These are phyloP conservation scores for Leucania comma DNA, from an alignment of 2,888 invertebrate species.

Conservation along the genomic window DNA sequence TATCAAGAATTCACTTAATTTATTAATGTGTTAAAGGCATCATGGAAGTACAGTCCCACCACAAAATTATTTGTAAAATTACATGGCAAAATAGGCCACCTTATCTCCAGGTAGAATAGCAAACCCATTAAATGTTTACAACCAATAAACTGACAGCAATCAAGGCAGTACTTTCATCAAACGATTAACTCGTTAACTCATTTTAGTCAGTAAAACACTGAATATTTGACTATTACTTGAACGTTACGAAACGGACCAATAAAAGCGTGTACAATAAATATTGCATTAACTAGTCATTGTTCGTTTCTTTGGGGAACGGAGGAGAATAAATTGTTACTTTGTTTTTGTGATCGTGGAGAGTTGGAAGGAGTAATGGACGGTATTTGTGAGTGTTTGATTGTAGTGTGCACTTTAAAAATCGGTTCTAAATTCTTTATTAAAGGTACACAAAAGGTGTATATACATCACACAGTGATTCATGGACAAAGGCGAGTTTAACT, in stretches of 20 bases:
- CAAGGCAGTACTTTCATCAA: constrained; percentile 52
- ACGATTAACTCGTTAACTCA: constrained; percentile 52
- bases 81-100: constrained; percentile 15
- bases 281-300: constrained; percentile 45
- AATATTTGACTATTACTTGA: constrained; percentile 54
- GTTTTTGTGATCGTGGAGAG: constrained; percentile 26
- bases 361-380: not conserved
- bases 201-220: constrained; percentile 46
- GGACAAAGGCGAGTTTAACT: too few species aligned
- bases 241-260: constrained; percentile 42
- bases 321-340: constrained; percentile 25
- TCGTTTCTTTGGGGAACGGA: constrained; percentile 15
- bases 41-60: not conserved
- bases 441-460: too few species aligned
- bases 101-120: constrained; percentile 15
- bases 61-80: constrained; percentile 1
- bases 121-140: constrained; percentile 34
- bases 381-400: constrained; percentile 5
- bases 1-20: not conserved
- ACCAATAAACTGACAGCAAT: constrained; percentile 45
- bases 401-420: not conserved
- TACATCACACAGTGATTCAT: too few species aligned
- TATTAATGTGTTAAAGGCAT: not conserved
- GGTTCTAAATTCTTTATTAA: too few species aligned
- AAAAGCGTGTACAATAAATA: constrained; percentile 57